Conservation (phyloP, 2,113 vertebrate species). For the Copsychus sechellarum region DNA sequence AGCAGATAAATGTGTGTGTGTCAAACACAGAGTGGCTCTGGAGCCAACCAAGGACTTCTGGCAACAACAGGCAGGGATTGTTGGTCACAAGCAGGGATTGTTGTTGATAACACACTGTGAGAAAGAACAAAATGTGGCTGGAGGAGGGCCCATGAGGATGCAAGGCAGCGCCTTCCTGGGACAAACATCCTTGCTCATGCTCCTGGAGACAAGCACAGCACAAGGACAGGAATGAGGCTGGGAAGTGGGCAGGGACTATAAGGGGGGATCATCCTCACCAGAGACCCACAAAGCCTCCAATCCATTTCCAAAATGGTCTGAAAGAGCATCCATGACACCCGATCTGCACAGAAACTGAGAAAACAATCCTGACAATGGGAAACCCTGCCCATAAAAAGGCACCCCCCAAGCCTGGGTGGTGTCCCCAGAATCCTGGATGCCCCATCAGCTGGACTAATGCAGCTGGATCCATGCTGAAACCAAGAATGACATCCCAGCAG, state of each 20-base stretch:
- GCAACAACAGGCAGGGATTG: background rate
- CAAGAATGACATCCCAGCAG: background rate
- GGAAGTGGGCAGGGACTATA: background rate
- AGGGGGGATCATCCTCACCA: background rate
- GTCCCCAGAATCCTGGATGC: background rate
- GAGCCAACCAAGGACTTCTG: background rate
- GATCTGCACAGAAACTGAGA: background rate
- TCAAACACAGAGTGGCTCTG: background rate
- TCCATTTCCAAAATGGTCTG: background rate
- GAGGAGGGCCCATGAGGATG: rapidly evolving
- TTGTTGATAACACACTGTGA: rapidly evolving
- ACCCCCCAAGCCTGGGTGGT: background rate
- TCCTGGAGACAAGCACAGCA: background rate
- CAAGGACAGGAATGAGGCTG: background rate
- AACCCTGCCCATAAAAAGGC: background rate
- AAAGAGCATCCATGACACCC: background rate
- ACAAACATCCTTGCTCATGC: background rate
- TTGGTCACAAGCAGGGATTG: background rate
- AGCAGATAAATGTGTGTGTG: background rate
- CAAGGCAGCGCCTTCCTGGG: background rate
- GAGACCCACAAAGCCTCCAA: background rate
- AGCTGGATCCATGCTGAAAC: background rate
- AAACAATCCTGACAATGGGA: background rate
- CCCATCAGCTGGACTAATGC: background rate
- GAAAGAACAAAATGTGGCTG: background rate